phyloP scores from a whole-genome alignment of 2,888 invertebrate genomes.

The Aquatica leii region DNA sequence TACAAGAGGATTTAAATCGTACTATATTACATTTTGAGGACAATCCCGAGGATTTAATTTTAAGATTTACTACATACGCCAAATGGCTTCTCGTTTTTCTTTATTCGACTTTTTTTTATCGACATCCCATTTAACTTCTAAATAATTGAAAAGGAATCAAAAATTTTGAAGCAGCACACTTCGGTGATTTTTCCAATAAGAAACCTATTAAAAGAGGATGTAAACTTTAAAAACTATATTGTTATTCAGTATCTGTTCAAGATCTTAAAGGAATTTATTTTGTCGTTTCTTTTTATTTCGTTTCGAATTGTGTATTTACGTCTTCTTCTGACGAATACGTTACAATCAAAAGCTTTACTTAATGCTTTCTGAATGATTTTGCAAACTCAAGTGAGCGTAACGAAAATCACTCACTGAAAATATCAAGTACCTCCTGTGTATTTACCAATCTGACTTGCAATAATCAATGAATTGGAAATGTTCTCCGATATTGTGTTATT shows the following conservation, averaged over 20 bases:
- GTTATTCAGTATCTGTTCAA: conserved; percentile 43
- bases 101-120: conserved; percentile 8
- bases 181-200: conserved; percentile 52
- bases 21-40: conserved; percentile 28
- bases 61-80: conserved; percentile 4
- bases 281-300: conserved; percentile 28
- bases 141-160: conserved; percentile 23
- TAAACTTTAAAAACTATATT: conserved; percentile 52
- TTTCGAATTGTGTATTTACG: conserved; percentile 19
- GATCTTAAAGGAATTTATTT: conserved; percentile 27
- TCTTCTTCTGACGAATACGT: conserved; percentile 11
- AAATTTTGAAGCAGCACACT: conserved; percentile 46
- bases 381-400: conserved; percentile 39
- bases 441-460: conserved; percentile 15
- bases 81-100: conserved; percentile 17
- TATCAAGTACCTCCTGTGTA: conserved; percentile 46
- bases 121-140: conserved; percentile 29
- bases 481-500: not conserved
- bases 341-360: conserved; percentile 23
- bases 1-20: conserved; percentile 29
- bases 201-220: conserved; percentile 56
- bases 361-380: conserved; percentile 34
- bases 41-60: conserved; percentile 6
- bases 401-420: conserved; percentile 45
- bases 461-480: conserved; percentile 15